Evolutionary conservation across 2,113 vertebrate genomes (phyloP), one percentile per base, ranked within the genome.

Genomic region (Cathartes aura): DNA sequence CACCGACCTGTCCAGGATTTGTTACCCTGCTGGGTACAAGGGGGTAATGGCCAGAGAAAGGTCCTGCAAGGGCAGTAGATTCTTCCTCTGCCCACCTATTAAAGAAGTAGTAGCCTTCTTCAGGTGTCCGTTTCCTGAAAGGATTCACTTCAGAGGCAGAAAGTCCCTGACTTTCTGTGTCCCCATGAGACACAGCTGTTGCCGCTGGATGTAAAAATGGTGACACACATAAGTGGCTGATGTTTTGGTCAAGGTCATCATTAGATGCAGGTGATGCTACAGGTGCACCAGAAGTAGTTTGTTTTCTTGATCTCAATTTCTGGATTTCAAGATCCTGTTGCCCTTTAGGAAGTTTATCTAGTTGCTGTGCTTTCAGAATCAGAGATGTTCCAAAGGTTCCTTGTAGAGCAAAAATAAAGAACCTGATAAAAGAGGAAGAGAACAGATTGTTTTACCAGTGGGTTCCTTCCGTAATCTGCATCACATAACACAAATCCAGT

Each of bases 381-480:
- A 98, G 97, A 88, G 98, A 98, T 79, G 97, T 95, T 76, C 96
- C 96, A 13, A 98, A 97, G 10, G 99, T 99, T 75, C 99, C 99
- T 98, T 71, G 98, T 27, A 99, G 89, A 96, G 98, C 98, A 72
- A 98, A 98, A 89, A 99, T 89, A 58, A 98, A 97, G 95, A 98
- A 99, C 98, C 99, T 99, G 98, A 85, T 56, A 81, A 96, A 82
- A 76, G 88, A 98, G 64, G 82, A 97, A 79, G 73, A 50, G 55
- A 83, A 85, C 9, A 2, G 8, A 47, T 66, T 62, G n/a, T 71
- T 15, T 93, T 55, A 73, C 10, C 12, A 27, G 30, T 38, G 63
- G 18, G 8, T 14, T 80, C 12, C 20, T 85, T 68, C 23, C 21
- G 26, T 34, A 58, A 63, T 47, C 36, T 71, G 22, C 8, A 68